These are phyloP conservation scores for Mixornis gularis DNA, from an alignment of 2,113 vertebrate genomes.

Conservation along the genomic window DNA sequence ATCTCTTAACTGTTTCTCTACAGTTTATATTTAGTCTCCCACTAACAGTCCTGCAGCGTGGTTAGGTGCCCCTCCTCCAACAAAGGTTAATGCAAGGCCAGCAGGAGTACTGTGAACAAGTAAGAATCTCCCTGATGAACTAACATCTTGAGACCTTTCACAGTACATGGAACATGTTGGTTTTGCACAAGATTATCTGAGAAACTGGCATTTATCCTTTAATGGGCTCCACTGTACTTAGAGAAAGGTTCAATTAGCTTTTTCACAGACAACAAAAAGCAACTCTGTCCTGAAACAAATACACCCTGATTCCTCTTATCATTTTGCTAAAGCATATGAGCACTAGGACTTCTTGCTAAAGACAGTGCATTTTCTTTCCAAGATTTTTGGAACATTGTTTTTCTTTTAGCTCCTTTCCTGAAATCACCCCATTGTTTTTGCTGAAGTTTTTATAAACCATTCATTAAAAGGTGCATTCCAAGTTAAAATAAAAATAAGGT, in stretches of 20 bases:
- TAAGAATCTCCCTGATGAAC: neutral
- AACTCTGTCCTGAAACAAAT: neutral
- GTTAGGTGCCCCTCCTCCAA: neutral
- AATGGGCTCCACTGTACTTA: neutral
- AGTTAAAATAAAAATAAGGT: neutral
- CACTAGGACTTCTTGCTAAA: neutral
- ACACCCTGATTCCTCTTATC: neutral
- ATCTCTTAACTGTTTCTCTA: neutral
- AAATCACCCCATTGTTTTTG: neutral
- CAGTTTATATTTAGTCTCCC: neutral
- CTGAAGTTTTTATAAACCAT: neutral
- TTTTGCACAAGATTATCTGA: neutral
- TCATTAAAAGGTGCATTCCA: neutral
- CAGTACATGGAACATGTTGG: neutral
- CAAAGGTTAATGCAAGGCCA: neutral
- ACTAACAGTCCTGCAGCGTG: neutral
- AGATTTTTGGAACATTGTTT: neutral
- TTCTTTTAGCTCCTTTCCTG: neutral
- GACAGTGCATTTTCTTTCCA: neutral
- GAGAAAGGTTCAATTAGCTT: neutral
- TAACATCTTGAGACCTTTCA: neutral
- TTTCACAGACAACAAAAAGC: neutral
- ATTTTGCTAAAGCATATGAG: neutral
- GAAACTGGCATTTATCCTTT: neutral
- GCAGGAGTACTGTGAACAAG: neutral